Evolutionary conservation across 2,888 invertebrate genomes (phyloP).

Genomic region (Eupithecia insigniata): DNA sequence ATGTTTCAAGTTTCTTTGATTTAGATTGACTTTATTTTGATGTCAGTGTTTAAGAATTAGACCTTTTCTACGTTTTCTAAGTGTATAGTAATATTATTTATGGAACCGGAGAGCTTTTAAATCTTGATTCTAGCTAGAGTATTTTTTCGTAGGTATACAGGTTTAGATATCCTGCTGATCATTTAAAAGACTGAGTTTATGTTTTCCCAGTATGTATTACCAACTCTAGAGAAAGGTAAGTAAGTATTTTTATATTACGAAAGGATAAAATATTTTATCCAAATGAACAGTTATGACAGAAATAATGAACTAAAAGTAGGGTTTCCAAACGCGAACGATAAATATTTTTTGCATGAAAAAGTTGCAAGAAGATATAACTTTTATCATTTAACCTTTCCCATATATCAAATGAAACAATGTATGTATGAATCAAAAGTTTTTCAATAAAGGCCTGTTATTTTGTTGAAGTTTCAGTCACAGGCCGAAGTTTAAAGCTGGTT

Average conservation of each 20-base stretch:
- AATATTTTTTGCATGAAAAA: constrained; percentile 25
- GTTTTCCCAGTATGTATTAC: background rate
- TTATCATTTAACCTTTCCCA: constrained; percentile 46
- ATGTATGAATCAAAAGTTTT: constrained; percentile 47
- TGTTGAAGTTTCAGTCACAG: constrained; percentile 22
- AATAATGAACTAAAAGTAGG: constrained; percentile 21
- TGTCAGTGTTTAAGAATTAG: no score
- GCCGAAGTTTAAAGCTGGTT: constrained; percentile 8
- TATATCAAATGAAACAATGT: constrained; percentile 43
- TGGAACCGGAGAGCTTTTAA: no score
- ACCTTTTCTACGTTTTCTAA: no score
- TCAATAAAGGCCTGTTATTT: constrained; percentile 45
- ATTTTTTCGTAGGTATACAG: background rate
- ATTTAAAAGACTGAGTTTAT: background rate
- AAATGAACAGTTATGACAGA: constrained; percentile 9
- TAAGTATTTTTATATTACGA: background rate
- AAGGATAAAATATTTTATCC: background rate
- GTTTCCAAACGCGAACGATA: constrained; percentile 5
- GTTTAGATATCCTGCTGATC: background rate
- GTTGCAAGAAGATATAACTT: constrained; percentile 41
- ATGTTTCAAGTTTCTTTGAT: background rate
- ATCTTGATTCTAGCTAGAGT: no score
- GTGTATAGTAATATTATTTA: no score
- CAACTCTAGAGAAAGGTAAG: background rate
- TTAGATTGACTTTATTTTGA: no score